phyloP scores from a whole-genome alignment of 2,113 vertebrate genomes.

The Hoplias malabaricus region DNA sequence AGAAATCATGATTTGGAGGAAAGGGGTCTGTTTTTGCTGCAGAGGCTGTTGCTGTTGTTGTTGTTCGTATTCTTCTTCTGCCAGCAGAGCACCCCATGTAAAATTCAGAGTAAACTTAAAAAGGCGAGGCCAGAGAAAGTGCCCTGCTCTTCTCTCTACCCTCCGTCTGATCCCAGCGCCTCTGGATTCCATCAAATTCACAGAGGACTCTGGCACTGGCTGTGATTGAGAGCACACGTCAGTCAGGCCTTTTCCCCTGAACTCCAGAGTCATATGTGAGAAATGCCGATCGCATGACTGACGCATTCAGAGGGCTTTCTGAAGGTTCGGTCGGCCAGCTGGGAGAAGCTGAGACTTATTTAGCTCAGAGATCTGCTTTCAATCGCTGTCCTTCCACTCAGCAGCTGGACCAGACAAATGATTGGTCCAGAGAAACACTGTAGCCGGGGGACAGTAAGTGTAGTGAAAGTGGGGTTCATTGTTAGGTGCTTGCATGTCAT shows the following conservation, averaged over 20 bases:
- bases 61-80: background rate
- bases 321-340: constrained; percentile 24
- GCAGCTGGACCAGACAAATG: background rate
- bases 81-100: background rate
- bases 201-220: constrained; percentile 29
- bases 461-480: too few species aligned
- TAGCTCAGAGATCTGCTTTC: constrained; percentile 23
- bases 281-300: constrained; percentile 45
- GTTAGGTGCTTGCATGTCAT: background rate
- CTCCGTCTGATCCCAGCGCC: constrained; percentile 36
- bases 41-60: background rate
- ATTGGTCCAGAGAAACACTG: background rate
- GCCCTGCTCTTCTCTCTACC: background rate
- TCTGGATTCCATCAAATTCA: constrained; percentile 42
- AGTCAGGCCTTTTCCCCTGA: constrained; percentile 28
- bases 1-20: background rate
- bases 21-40: background rate
- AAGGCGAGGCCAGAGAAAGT: background rate
- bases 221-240: constrained; percentile 46
- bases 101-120: constrained; percentile 24
- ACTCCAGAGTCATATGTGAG: constrained; percentile 36
- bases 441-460: background rate
- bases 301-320: constrained; percentile 16
- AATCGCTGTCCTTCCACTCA: background rate
- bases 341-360: constrained; percentile 34